Evolutionary conservation across 2,797 vertebrate genomes (phyloP).

Genomic region (Anabacerthia variegaticeps): DNA sequence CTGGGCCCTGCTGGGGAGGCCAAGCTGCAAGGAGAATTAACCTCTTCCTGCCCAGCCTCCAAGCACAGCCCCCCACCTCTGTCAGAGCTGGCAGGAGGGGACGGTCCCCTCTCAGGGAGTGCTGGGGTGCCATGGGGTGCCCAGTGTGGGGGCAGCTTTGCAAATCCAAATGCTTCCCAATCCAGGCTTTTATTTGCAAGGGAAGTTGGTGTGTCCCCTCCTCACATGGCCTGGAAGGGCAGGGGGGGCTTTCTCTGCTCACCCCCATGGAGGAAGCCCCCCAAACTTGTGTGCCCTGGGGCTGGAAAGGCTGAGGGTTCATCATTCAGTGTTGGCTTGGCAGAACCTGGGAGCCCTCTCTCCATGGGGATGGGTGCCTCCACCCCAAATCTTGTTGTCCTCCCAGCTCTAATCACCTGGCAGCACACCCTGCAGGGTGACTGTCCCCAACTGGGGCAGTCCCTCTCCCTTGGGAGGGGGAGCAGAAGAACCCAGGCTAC

Average conservation of each 20-base stretch:
- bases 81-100: background rate
- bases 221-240: background rate
- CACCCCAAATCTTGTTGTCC: background rate
- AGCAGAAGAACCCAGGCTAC: background rate
- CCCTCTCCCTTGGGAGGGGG: rapidly evolving
- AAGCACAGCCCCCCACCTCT: rapidly evolving
- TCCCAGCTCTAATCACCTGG: background rate
- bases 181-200: background rate
- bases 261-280: rapidly evolving
- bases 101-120: background rate
- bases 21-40: background rate
- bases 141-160: background rate
- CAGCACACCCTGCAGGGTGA: background rate
- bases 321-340: background rate
- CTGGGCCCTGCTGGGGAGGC: slow-evolving; percentile 42
- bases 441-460: background rate
- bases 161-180: background rate
- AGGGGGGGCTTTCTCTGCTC: background rate
- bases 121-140: background rate
- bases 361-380: background rate
- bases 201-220: background rate
- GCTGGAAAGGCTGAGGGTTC: background rate
- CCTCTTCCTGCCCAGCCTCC: background rate
- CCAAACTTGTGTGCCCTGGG: background rate
- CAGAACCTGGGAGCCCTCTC: background rate